A percentile compares a stretch with the other conserved stretches of the same genome.
Conservation (phyloP, 2,888 invertebrate species). For the Dicycla oo region DNA sequence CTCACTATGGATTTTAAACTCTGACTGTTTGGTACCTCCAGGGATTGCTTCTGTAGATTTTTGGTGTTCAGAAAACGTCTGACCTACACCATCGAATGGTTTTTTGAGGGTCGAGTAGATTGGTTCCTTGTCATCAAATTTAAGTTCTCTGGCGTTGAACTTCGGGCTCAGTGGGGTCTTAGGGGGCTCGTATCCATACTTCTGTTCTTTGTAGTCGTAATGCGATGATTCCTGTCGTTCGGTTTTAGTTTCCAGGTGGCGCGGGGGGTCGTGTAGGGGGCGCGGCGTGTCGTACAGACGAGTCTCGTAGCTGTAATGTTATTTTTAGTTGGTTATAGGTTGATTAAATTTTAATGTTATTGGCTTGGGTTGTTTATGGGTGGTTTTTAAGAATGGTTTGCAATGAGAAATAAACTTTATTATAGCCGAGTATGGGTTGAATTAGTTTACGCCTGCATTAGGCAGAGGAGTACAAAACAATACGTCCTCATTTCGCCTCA, state of each 20-base stretch:
- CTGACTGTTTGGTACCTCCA: conserved; percentile 85
- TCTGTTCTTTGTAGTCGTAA: conserved; percentile 79
- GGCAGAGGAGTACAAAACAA: neutral
- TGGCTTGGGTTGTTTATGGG: conserved; percentile 34
- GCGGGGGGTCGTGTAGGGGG: conserved; percentile 85
- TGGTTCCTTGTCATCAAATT: conserved; percentile 86
- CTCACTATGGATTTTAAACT: conserved; percentile 83
- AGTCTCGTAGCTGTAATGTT: conserved; percentile 88
- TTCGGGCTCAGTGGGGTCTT: conserved; percentile 86
- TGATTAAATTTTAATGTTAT: conserved; percentile 28
- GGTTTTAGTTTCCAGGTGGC: conserved; percentile 79
- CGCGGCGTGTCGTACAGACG: conserved; percentile 89
- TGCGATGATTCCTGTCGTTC: conserved; percentile 80
- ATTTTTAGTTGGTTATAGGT: conserved; percentile 70
- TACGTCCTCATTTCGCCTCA: neutral
- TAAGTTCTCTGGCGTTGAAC: conserved; percentile 88
- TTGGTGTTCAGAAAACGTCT: conserved; percentile 84
- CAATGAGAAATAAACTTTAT: too few relatives aligned
- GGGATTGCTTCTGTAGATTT: conserved; percentile 86
- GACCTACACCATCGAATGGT: conserved; percentile 83
- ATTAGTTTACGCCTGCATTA: too few relatives aligned
- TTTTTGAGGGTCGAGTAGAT: conserved; percentile 85
- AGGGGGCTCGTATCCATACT: conserved; percentile 81
- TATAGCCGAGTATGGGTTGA: too few relatives aligned
- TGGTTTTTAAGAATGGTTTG: neutral